Base-by-base conservation (phyloP, 2,797 vertebrate genomes). In the Gymnopithys bicolor region DNA sequence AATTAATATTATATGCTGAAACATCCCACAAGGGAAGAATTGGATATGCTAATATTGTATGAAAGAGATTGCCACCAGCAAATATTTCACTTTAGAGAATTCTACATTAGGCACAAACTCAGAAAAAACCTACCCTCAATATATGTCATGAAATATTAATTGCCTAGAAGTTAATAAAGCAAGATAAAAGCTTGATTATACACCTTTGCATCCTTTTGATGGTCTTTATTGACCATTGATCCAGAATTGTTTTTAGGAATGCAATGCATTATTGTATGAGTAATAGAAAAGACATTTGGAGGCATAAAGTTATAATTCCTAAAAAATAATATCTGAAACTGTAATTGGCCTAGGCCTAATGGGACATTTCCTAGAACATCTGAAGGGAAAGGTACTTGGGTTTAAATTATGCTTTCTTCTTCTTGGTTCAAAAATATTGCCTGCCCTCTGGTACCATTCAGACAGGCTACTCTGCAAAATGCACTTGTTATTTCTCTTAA, bases 1-100 rank as follows among this genome's bases (percentile, higher is more conserved):
- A 97, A 97, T 98, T 97, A 97, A 97, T 96, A 96, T 96, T 85
- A 93, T 97, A 94, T 95, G 83, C 78, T 94, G 87, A 97, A 97
- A 97, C 89, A 96, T 92, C 78, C 80, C 97, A 96, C 96, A 86
- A 95, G 97, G 96, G 97, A 97, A 92, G 86, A 94, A 96, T 95
- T 97, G 84, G 81, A 33, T 96, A 89, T 97, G 96, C 89, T 97
- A 97, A 97, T 96, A 94, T 89, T 95, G 79, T 92, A 91, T 95
- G 84, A 97, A 96, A 96, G 91, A 93, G 93, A 96, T 92, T 92
- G 95, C 95, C 93, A 86, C 49, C 94, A 95, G 97, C 95, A 97
- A 97, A 95, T 96, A 94, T 94, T 95, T 97, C 53, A 89, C 89
- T 79, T 86, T 79, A 86, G 96, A 95, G 93, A 97, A 89, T 97